These are phyloP conservation scores for Lasioglossum calceatum DNA, from an alignment of 2,888 invertebrate species.

Conservation along the genomic window DNA sequence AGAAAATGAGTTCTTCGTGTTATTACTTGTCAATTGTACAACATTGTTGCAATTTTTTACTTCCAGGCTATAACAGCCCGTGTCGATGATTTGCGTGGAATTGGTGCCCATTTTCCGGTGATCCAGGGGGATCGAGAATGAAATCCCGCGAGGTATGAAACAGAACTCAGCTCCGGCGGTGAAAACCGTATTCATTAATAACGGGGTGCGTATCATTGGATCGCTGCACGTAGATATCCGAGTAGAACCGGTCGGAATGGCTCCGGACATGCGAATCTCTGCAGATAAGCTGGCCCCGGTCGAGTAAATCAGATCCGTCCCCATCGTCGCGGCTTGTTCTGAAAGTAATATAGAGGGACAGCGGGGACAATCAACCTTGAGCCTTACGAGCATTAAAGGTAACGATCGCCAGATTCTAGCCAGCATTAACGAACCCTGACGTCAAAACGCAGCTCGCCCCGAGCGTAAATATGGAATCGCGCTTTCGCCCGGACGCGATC, in stretches of 20 bases:
- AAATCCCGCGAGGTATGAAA: conserved; percentile 59
- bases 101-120: not conserved
- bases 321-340: conserved; percentile 39
- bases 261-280: conserved; percentile 67
- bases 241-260: conserved; percentile 67
- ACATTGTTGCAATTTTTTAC: not conserved
- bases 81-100: conserved; percentile 34
- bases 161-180: conserved; percentile 64
- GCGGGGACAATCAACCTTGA: conserved; percentile 62
- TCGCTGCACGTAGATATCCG: conserved; percentile 65
- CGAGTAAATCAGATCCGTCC: conserved; percentile 67
- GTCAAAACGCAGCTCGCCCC: conserved; percentile 26
- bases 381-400: conserved; percentile 52
- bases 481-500: conserved; percentile 21
- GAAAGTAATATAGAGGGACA: conserved; percentile 62
- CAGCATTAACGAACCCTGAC: conserved; percentile 40
- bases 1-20: not conserved
- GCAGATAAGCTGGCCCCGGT: conserved; percentile 63
- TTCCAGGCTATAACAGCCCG: not conserved
- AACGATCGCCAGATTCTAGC: conserved; percentile 49
- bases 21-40: not conserved
- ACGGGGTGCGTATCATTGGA: conserved; percentile 68
- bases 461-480: conserved; percentile 27
- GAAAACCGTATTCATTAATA: conserved; percentile 72
- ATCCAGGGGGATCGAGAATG: conserved; percentile 30